Base-by-base conservation (phyloP, 2,113 vertebrate species). In the Otolemur garnettii region DNA sequence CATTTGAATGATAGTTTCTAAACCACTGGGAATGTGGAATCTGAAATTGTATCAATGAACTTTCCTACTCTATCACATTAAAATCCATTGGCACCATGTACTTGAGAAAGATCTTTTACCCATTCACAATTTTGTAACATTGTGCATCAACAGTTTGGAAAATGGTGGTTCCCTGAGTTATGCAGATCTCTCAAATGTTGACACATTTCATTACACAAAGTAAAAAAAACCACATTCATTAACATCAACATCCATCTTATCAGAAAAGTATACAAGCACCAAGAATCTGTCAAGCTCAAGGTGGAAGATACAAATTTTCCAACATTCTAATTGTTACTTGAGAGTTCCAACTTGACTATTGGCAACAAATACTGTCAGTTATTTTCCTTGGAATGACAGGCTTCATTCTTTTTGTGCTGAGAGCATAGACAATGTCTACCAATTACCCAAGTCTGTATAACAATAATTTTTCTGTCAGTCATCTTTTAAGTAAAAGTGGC, bases 301-400 rank as follows among this genome's bases (percentile, higher is more conserved):
- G n/a, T 53, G 19, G 35, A 85, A 79, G 64, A 94, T 5, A 84
- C 11, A 93, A 50, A 7, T 66, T 79, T 91, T 84, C 62, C 71
- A 82, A 78, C 78, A 42, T 91, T 42, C 59, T 64, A 50, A 35
- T 72, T 59, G 94, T 96, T 42, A 89, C 72, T 80, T 89, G 9
- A 38, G 82, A 91, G 55, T n/a, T 87, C 66, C 42, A 60, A 74
- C 57, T 79, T 94, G 30, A 93, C 59, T 92, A 80, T 22, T 74
- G 35, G 30, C 59, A 89, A 92, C 53, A 88, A 92, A 88, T 80
- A 68, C n/a, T 71, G 42, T 88, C 62, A 79, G 17, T 33, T 77
- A 33, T 78, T 88, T 83, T 45, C 38, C 55, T 92, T 81, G 13
- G 64, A 50, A 55, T 74, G 45, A 33, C 55, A 85, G 35, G 7